A percentile compares a stretch with the other conserved stretches of the same genome.
Evolutionary conservation across 2,797 vertebrate genomes (phyloP).

Genomic region (Hemitrygon akajei): DNA sequence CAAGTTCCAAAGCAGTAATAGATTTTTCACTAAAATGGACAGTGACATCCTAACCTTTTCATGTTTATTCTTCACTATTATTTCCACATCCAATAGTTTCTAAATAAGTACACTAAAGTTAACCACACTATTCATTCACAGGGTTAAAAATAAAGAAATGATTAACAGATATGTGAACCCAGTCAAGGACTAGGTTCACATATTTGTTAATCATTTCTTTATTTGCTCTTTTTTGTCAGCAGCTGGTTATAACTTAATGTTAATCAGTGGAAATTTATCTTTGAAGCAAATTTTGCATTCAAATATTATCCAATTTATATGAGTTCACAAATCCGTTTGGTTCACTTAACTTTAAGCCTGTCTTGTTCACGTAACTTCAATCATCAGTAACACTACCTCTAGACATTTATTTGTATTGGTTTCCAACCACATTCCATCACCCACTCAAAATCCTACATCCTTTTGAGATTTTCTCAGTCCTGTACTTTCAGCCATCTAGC

Average conservation of each 20-base stretch:
- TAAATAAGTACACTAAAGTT: neutral
- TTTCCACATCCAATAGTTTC: neutral
- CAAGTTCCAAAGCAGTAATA: neutral
- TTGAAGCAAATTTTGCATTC: neutral
- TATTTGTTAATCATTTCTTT: conserved; percentile 10
- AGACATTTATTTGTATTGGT: too few relatives aligned
- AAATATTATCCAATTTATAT: neutral
- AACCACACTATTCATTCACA: neutral
- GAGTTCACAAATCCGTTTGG: neutral
- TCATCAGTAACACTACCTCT: too few relatives aligned
- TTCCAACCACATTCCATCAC: too few relatives aligned
- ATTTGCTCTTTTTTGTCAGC: neutral
- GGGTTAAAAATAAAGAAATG: neutral
- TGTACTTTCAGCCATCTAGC: too few relatives aligned
- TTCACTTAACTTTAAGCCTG: too few relatives aligned
- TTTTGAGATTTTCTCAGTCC: too few relatives aligned
- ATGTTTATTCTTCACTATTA: neutral
- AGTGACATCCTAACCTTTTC: neutral
- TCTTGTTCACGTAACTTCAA: neutral
- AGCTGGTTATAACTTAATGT: neutral
- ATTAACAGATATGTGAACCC: neutral
- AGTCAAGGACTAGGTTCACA: neutral
- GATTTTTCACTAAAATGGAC: neutral
- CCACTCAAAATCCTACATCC: too few relatives aligned
- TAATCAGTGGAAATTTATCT: neutral